Base-by-base conservation (phyloP, 37 sponge, comb jelly and placozoan species). In the Beroe ovata region DNA sequence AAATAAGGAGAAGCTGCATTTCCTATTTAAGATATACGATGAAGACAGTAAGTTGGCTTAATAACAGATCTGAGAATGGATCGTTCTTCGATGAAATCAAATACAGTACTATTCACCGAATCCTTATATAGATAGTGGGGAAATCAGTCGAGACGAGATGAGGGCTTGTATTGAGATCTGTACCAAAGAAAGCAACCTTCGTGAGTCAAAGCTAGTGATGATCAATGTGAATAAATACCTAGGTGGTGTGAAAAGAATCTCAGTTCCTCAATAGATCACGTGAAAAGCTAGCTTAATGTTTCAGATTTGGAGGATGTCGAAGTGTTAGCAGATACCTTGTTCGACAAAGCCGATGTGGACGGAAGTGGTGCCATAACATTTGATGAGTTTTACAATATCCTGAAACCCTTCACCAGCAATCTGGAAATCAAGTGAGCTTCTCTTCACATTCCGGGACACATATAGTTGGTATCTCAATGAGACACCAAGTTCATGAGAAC, bases 231-330 rank as follows among this genome's bases (percentile, higher is more conserved):
- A n/a, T n/a, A n/a, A n/a, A n/a, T n/a, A n/a, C n/a, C n/a, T n/a
- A n/a, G n/a, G n/a, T n/a, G n/a, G n/a, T n/a, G n/a, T n/a, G n/a
- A n/a, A n/a, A n/a, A n/a, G n/a, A n/a, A n/a, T n/a, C n/a, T 47
- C 54, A 47, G 11, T 47, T 47, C 54, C 54, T 16, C 54, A 47
- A 47, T 47, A 11, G 6, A 62, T 58, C 11, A 58, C 59, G 18
- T 58, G 16, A 11, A 11, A 58, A 58, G 11, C 59, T 58, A 11
- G 11, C n/a, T n/a, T n/a, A n/a, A n/a, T 25, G 6, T 25, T 40
- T 40, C 84, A 77, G 84, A 77, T 77, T 42, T 77, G 38, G 33
- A 77, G 84, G 84, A 77, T 29, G 84, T 77, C 2, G 47, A 77
- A 35, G 42, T 36, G 4, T 4, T 77, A 25, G 42, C 84, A 25